Conservation (phyloP, 2,888 invertebrate genomes). For the Trichogramma evanescens region DNA sequence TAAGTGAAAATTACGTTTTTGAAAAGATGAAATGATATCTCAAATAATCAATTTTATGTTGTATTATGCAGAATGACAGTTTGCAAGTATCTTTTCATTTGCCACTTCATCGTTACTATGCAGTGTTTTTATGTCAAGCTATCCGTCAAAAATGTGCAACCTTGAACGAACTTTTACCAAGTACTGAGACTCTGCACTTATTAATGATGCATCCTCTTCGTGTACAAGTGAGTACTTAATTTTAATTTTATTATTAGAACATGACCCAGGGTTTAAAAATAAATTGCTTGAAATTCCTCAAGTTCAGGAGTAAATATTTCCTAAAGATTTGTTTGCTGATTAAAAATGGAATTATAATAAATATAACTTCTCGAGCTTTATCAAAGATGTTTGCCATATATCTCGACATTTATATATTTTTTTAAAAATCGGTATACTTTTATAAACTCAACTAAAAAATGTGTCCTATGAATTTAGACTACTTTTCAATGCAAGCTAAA, state of each 20-base stretch:
- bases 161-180: constrained; percentile 73
- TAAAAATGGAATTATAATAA: no score
- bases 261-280: not conserved
- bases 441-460: no score
- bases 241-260: not conserved
- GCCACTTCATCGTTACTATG: constrained; percentile 90
- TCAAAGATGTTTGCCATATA: no score
- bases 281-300: not conserved
- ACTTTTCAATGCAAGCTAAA: no score
- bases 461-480: no score
- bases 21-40: not conserved
- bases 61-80: constrained; percentile 60
- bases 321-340: no score
- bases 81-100: constrained; percentile 92
- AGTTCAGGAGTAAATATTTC: not conserved
- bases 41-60: not conserved
- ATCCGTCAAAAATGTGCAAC: constrained; percentile 72
- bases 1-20: constrained; percentile 42
- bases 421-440: no score
- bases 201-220: constrained; percentile 87
- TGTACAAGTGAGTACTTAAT: constrained; percentile 65
- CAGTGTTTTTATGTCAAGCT: constrained; percentile 79
- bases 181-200: constrained; percentile 68
- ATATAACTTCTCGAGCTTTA: no score
- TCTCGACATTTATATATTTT: no score